Conservation (phyloP, 2,113 vertebrate species). For the Tautogolabrus adspersus region DNA sequence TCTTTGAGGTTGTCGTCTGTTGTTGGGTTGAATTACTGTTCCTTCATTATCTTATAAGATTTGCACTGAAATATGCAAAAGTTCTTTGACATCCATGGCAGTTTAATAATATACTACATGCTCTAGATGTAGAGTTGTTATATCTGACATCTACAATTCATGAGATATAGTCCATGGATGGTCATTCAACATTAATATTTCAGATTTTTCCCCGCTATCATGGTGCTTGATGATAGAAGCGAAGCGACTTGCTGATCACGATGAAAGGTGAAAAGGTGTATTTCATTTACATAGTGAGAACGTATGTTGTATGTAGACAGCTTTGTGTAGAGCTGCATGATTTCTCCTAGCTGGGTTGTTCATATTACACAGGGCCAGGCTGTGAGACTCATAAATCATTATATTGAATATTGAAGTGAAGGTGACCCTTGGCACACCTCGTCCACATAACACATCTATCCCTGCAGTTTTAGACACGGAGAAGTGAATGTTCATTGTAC, state of each 20-base stretch:
- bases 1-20: too few relatives aligned
- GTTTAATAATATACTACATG: too few relatives aligned
- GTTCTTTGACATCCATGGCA: too few relatives aligned
- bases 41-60: too few relatives aligned
- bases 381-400: slow-evolving; percentile 18
- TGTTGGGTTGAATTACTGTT: too few relatives aligned
- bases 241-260: not conserved
- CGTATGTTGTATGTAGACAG: slow-evolving; percentile 19
- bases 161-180: too few relatives aligned
- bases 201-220: not conserved
- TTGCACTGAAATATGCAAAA: too few relatives aligned
- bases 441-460: not conserved
- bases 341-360: slow-evolving; percentile 10
- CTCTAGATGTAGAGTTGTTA: too few relatives aligned
- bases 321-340: slow-evolving; percentile 7
- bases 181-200: not conserved
- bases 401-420: slow-evolving; percentile 52
- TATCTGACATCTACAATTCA: not conserved
- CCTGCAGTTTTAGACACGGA: slow-evolving; percentile 5
- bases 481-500: slow-evolving; percentile 1
- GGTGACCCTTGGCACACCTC: slow-evolving; percentile 36
- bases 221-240: not conserved
- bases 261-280: not conserved
- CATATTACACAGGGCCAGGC: slow-evolving; percentile 19
- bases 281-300: slow-evolving; percentile 29